These are phyloP conservation scores for Zosterops pallidus DNA, from an alignment of 2,113 vertebrate species.

Conservation along the genomic window DNA sequence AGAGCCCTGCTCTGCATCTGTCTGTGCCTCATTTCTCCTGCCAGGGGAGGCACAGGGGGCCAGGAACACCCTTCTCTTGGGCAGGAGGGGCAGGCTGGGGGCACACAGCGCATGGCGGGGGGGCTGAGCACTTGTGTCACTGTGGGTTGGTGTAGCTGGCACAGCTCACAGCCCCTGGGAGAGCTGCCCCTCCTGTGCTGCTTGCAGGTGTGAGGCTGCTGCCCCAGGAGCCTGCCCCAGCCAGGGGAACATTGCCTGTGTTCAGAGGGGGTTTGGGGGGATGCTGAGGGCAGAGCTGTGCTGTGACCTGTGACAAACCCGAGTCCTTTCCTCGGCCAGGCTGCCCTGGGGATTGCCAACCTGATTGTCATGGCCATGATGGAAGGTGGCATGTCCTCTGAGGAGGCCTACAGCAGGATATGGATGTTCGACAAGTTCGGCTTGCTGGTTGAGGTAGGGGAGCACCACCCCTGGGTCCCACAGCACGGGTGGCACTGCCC, in stretches of 20 bases:
- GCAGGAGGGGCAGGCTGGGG: not conserved
- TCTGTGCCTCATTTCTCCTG: not conserved
- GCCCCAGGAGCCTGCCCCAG: not conserved
- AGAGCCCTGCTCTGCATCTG: not conserved
- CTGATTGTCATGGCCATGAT: conserved; percentile 96
- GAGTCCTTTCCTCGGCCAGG: not conserved
- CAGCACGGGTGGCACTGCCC: accelerated
- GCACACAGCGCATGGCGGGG: accelerated
- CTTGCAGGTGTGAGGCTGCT: accelerated
- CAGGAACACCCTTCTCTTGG: accelerated
- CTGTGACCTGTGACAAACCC: not conserved
- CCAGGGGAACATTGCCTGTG: accelerated
- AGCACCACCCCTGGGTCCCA: accelerated
- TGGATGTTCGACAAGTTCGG: conserved; percentile 97
- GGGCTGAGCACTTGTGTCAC: not conserved
- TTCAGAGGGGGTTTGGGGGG: not conserved
- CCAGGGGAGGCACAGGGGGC: not conserved
- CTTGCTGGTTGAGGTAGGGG: conserved; percentile 85
- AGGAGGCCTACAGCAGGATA: conserved; percentile 84
- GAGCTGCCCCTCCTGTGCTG: not conserved
- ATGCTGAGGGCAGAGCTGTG: accelerated
- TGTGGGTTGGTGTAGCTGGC: not conserved
- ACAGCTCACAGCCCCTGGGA: not conserved
- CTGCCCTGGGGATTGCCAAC: conserved; percentile 94
- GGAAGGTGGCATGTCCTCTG: conserved; percentile 80